A percentile compares a stretch with the other conserved stretches of the same genome.
Evolutionary conservation across 2,888 invertebrate genomes (phyloP).

Genomic region (Adela reaumurella): DNA sequence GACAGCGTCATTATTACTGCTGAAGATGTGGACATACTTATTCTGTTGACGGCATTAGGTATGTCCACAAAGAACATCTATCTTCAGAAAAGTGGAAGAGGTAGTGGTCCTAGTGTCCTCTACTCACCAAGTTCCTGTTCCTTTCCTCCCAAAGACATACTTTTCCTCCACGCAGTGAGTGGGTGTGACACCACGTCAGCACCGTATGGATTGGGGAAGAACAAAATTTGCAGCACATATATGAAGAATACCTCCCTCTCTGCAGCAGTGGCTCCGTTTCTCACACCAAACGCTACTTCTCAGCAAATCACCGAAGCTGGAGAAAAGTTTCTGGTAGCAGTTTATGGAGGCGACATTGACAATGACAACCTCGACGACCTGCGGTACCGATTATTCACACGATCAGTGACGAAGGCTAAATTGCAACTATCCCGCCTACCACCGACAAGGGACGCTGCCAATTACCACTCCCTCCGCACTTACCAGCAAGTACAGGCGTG

Average conservation of each 20-base stretch:
- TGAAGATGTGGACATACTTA: slow-evolving; percentile 9
- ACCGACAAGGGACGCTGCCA: slow-evolving; percentile 7
- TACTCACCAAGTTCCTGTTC: slow-evolving; percentile 4
- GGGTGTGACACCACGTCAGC: too few species aligned
- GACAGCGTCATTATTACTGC: slow-evolving; percentile 8
- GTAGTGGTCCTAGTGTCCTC: slow-evolving; percentile 5
- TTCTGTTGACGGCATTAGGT: slow-evolving; percentile 8
- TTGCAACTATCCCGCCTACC: slow-evolving; percentile 4
- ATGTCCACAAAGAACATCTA: slow-evolving; percentile 1
- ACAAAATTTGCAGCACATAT: too few species aligned
- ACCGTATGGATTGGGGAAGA: too few species aligned
- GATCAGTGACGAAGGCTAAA: too few species aligned
- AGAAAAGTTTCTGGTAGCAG: too few species aligned
- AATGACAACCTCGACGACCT: slow-evolving; percentile 4
- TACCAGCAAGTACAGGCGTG: slow-evolving; percentile 5
- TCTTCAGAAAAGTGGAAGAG: slow-evolving; percentile 6
- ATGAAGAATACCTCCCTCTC: too few species aligned
- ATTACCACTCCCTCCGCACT: slow-evolving; percentile 15
- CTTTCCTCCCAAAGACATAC: too few species aligned
- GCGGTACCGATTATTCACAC: slow-evolving; percentile 3
- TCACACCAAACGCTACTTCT: too few species aligned
- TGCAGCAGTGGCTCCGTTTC: too few species aligned
- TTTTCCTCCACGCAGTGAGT: too few species aligned
- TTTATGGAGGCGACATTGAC: slow-evolving; percentile 2
- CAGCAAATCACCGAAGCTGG: too few species aligned